Evolutionary conservation across 2,888 invertebrate genomes (phyloP), one percentile per base, ranked within the genome.

Genomic region (Thereva unica): DNA sequence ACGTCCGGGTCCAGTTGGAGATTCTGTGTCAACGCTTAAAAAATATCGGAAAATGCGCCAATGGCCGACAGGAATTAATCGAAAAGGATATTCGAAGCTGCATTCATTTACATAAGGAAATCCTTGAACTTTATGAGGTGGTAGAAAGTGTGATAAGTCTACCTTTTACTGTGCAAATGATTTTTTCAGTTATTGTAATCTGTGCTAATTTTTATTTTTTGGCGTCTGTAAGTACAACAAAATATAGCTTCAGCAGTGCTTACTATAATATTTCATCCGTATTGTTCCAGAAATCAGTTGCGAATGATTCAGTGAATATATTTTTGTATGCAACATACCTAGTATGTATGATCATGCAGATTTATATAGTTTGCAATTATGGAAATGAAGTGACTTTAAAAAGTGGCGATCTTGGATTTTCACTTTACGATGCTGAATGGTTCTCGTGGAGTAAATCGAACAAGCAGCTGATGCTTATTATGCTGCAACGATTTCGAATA

Each of bases 321-420:
- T 4, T 38, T 6, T 37, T n/a, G 37, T 7, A 10, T 37, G 5
- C 47, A 4, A n/a, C 45, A 5, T 59, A 59, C 10, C 45, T 47
- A 37, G 37, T 59, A 38, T 59, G 45, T 59, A 45, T 59, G 57
- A 59, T 44, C 37, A 9, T 47, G 42, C 57, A 59, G 38, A 59
- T 59, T 38, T 59, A 47, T 37, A 44, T 47, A 4, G 47, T 38
- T 0, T 59, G 57, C 47, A 47, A 10, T 37, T 59, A 37, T 37
- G 34, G 34, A 5, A 56, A 44, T 37, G 38, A 56, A 9, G 34
- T 56, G 9, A 10, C 56, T 7, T 4, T 6, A n/a, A 56, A 34
- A 9, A 56, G 56, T 34, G 44, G 37, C 8, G 6, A 44, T 3
- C 42, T 56, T 1, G 3, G 12, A 2, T 59, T 41, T 42, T 35